A percentile compares a stretch with the other conserved stretches of the same genome.
Evolutionary conservation across 2,797 vertebrate species (phyloP).

Genomic region (Betta splendens): DNA sequence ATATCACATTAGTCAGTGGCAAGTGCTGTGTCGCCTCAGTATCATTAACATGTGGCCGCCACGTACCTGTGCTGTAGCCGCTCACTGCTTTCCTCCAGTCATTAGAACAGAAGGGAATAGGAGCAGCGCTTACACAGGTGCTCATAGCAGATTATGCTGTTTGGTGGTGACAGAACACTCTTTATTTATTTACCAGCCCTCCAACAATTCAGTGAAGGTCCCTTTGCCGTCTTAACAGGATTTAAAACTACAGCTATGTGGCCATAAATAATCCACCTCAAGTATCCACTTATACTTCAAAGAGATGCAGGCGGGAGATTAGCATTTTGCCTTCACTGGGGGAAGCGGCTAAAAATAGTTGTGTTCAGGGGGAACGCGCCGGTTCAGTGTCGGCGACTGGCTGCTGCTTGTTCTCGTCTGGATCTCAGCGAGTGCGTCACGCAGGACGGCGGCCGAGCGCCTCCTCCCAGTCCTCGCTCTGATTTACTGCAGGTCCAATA

Average conservation of each 20-base stretch:
- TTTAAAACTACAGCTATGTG: conserved; percentile 72
- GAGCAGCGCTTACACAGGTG: conserved; percentile 27
- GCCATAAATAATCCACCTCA: conserved; percentile 81
- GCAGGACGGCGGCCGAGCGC: conserved; percentile 27
- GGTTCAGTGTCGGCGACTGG: conserved; percentile 33
- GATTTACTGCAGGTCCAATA: conserved; percentile 38
- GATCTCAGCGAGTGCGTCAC: conserved; percentile 24
- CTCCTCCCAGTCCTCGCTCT: conserved; percentile 30
- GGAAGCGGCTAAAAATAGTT: conserved; percentile 75
- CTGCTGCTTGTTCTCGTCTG: conserved; percentile 35
- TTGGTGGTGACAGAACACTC: conserved; percentile 19
- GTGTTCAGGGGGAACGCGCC: conserved; percentile 40
- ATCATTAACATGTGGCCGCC: too few relatives aligned
- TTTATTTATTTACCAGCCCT: conserved; percentile 50
- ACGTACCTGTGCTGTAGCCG: too few relatives aligned
- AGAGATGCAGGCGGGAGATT: conserved; percentile 77
- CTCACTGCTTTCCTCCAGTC: conserved; percentile 51
- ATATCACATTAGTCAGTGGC: conserved; percentile 64
- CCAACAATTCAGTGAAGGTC: conserved; percentile 34
- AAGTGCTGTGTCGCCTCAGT: conserved; percentile 59
- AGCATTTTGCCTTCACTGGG: conserved; percentile 72
- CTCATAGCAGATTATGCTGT: conserved; percentile 44
- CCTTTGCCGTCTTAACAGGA: conserved; percentile 69
- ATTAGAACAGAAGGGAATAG: conserved; percentile 34
- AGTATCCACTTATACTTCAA: conserved; percentile 80